Base-by-base conservation (phyloP, 2,888 invertebrate species). In the Tipula unca region DNA sequence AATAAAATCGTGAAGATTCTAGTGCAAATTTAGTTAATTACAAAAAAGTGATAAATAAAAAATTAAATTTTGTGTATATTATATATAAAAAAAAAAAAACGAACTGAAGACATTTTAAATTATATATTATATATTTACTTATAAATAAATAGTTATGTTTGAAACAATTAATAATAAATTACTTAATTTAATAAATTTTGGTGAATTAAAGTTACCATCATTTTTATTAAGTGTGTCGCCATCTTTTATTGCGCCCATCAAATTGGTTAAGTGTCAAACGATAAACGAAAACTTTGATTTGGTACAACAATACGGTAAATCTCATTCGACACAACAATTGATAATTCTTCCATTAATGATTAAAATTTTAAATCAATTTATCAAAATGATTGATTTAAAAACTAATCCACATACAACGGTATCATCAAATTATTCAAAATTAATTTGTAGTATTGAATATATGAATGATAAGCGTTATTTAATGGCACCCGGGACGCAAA, bases 21-120 rank as follows among this genome's bases (percentile, higher is more conserved):
- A 69, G 69, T 69, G 69, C 32, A 32, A 82, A 83, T 83, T 83
- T 83, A 29, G 83, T 29, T 83, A 83, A 83, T 83, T 83, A 32
- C 35, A 83, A 83, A 83, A 32, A 32, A 83, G 83, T 83, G 83
- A 83, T 83, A 32, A 83, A 83, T n/a, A n/a, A 69, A 69, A 32
- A 83, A 83, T 83, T 83, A 8, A 32, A 35, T 83, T 83, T 83
- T 32, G 35, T 83, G 29, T 83, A 83, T n/a, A 83, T 32, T 17
- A 32, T 14, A 82, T 29, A 82, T n/a, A 82, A 29, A 29, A 29
- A 25, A 82, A 82, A 82, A 82, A 82, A 32, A 29, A 32, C 35
- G 29, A 83, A 83, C 35, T 32, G 35, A 83, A 83, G 10, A 83
- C 29, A 83, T n/a, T 83, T 83, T 32, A 82, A 82, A 1, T 10